Evolutionary conservation across 2,113 vertebrate species (phyloP), one percentile per base, ranked within the genome.

Genomic region (Falco punctatus): DNA sequence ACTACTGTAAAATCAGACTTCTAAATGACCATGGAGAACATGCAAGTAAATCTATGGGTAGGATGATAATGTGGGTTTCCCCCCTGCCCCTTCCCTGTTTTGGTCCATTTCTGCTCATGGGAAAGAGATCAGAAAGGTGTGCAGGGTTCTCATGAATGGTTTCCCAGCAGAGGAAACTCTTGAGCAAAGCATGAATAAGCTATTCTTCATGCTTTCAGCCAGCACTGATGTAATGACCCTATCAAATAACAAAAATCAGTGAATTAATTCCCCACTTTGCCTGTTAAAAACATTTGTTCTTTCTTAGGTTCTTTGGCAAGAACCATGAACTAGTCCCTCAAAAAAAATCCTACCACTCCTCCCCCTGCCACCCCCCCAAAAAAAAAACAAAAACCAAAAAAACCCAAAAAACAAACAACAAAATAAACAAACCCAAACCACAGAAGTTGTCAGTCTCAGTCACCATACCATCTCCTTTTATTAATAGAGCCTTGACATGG

Each of bases 401-500:
- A 2, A 1, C 6, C 13, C n/a, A 8, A 13, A 10, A 66, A 14
- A 66, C 38, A 38, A 38, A 38, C 38, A 66, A 32, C 6, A 17
- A 52, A 72, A 35, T 22, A 72, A 42, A 42, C 42, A 42, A 42
- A 42, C 42, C 22, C 16, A 64, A 54, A n/a, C 5, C 33, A n/a
- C 33, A 69, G n/a, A 91, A 82, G 32, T 84, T 79, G 59, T 92
- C 86, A 81, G n/a, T 82, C 38, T 90, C 64, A 94, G 66, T 81
- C 85, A 74, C 57, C 15, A 20, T 72, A 67, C 26, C 21, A 81
- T 88, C 51, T 94, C 27, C 13, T 86, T 89, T 96, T 95, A 95
- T 95, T 97, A 97, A 81, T 12, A 94, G 73, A 96, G 52, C 64
- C 57, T 92, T 96, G 96, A 91, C 85, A 94, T 17, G 20, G 85